These are phyloP conservation scores for Oscheius onirici DNA, from an alignment of 2,888 invertebrate species.

Conservation along the genomic window DNA sequence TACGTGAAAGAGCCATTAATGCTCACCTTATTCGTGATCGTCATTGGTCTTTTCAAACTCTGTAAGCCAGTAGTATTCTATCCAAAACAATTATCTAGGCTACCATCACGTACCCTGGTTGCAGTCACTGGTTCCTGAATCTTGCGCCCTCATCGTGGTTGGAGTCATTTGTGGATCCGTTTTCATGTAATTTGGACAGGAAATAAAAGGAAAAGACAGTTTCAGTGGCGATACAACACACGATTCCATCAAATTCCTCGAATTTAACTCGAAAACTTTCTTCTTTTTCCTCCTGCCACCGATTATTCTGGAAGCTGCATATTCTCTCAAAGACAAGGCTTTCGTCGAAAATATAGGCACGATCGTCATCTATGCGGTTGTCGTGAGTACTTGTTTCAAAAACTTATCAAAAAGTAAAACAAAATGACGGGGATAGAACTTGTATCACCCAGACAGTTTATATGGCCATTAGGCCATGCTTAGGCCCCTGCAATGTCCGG, in stretches of 20 bases:
- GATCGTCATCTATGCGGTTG: slow-evolving; percentile 75
- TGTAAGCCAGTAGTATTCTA: slow-evolving; percentile 69
- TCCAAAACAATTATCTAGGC: slow-evolving; percentile 37
- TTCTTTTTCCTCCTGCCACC: slow-evolving; percentile 76
- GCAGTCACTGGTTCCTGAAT: slow-evolving; percentile 64
- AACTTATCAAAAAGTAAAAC: too few relatives aligned
- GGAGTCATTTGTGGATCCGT: slow-evolving; percentile 74
- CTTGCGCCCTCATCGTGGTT: slow-evolving; percentile 75
- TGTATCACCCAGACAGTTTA: too few relatives aligned
- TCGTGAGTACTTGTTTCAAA: slow-evolving; percentile 73
- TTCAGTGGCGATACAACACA: slow-evolving; percentile 53
- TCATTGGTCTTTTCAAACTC: slow-evolving; percentile 75
- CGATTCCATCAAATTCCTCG: slow-evolving; percentile 62
- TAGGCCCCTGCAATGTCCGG: neutral
- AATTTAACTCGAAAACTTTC: slow-evolving; percentile 74
- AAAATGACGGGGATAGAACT: too few relatives aligned
- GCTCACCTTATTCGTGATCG: slow-evolving; percentile 74
- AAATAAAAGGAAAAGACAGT: neutral
- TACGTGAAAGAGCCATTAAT: slow-evolving; percentile 73
- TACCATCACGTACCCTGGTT: slow-evolving; percentile 63
- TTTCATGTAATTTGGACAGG: slow-evolving; percentile 73
- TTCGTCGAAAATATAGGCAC: slow-evolving; percentile 76
- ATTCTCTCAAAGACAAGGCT: slow-evolving; percentile 76
- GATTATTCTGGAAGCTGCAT: slow-evolving; percentile 76
- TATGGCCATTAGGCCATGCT: neutral